Percentiles rank a stretch among this genome's conserved stretches.
Conservation (phyloP, 2,113 vertebrate genomes). For the Archocentrus centrarchus region DNA sequence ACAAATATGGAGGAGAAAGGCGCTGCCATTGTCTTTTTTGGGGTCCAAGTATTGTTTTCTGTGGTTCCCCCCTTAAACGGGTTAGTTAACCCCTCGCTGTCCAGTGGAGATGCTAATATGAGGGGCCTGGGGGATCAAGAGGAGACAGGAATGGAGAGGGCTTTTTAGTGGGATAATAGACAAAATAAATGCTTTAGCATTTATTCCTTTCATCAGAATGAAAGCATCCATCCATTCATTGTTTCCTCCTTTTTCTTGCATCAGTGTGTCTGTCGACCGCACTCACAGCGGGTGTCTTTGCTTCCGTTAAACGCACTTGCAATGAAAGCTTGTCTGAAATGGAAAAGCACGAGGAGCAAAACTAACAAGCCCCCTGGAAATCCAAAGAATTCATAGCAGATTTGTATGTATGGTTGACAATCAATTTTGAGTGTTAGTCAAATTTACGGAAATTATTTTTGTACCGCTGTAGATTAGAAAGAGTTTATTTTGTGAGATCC, state of each 20-base stretch:
- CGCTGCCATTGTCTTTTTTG: constrained; percentile 84
- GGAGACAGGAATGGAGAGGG: constrained; percentile 68
- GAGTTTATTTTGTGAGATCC: neutral
- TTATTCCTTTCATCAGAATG: constrained; percentile 79
- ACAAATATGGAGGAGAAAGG: constrained; percentile 84
- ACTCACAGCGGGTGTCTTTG: constrained; percentile 61
- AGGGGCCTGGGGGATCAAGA: constrained; percentile 60
- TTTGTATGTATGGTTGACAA: constrained; percentile 11
- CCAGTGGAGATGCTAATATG: constrained; percentile 74
- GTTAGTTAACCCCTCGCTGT: constrained; percentile 81
- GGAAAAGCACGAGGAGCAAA: constrained; percentile 52
- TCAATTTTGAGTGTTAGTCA: constrained; percentile 19
- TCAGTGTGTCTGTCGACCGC: constrained; percentile 58
- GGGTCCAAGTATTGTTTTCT: constrained; percentile 83
- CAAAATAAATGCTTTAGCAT: constrained; percentile 74
- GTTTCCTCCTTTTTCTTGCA: constrained; percentile 62
- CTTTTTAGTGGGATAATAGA: constrained; percentile 78
- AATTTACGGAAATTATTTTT: constrained; percentile 12
- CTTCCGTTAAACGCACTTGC: constrained; percentile 40
- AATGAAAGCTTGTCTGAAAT: constrained; percentile 47
- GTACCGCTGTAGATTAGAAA: constrained; percentile 6
- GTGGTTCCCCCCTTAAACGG: constrained; percentile 82
- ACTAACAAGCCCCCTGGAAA: constrained; percentile 58
- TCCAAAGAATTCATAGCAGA: constrained; percentile 38
- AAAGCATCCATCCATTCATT: constrained; percentile 76